phyloP scores from a whole-genome alignment of 2,113 vertebrate species.

The Xenus cinereus region DNA sequence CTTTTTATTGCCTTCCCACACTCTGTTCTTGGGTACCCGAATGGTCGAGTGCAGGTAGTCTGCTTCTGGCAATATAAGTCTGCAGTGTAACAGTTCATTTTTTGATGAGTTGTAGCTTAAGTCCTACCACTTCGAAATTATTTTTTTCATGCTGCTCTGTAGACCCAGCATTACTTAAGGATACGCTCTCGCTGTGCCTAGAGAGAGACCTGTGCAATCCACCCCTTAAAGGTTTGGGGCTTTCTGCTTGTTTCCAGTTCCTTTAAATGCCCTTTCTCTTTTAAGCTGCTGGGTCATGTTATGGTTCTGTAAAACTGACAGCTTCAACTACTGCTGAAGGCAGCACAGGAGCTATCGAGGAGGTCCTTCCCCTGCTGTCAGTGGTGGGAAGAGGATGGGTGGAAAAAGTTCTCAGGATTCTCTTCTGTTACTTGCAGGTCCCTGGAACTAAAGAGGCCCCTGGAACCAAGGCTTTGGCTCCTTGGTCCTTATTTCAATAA shows the following conservation, averaged over 20 bases:
- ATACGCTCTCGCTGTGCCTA: no score
- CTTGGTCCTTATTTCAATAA: conserved; percentile 1
- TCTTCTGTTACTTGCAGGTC: conserved; percentile 30
- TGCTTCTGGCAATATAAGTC: fast-evolving
- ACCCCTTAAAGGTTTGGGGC: background rate
- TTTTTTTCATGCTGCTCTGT: background rate
- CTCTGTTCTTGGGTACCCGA: fast-evolving
- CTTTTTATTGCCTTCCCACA: fast-evolving
- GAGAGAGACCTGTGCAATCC: background rate
- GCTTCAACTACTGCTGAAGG: background rate
- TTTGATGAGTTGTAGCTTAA: background rate
- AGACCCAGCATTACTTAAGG: background rate
- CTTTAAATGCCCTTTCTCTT: background rate
- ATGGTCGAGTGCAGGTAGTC: fast-evolving
- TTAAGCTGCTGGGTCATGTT: background rate
- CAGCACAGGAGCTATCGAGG: fast-evolving
- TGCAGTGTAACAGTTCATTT: fast-evolving
- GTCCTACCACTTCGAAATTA: background rate
- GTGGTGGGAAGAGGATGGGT: fast-evolving
- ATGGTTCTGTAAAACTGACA: background rate
- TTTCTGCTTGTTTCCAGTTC: background rate
- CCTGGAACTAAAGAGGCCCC: background rate
- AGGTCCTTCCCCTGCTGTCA: background rate
- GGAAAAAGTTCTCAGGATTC: background rate
- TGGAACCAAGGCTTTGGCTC: background rate